Evolutionary conservation across 2,888 invertebrate genomes (phyloP), one percentile per base, ranked within the genome.

Genomic region (Desoria tigrina): DNA sequence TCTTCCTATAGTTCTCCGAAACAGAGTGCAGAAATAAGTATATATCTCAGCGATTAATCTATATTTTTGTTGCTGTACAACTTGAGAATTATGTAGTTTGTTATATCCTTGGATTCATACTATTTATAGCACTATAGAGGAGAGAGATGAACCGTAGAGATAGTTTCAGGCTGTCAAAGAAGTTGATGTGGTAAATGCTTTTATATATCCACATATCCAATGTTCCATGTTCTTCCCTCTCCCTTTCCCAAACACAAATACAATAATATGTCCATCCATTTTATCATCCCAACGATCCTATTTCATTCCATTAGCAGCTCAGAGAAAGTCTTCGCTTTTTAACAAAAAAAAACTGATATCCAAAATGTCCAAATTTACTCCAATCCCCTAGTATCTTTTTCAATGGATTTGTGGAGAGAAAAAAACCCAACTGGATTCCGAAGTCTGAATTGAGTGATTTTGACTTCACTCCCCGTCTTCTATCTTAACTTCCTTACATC

Each of bases 131-230:
- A n/a, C n/a, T n/a, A n/a, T 32, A 28, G 42, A 57, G 21, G 23
- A 39, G 45, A 57, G 42, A 57, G 24, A 32, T 27, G 64, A 64
- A 61, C 57, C 66, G 64, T 45, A 4, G 60, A 64, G 64, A 54
- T 54, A 54, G 32, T 9, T 54, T 28, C 28, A 54, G 27, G 58
- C 63, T 69, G 66, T 69, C 69, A 66, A 59, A 61, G 51, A 32
- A 64, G 53, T 68, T 68, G 68, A 73, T 73, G 73, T 63, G 71
- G 71, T 63, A 71, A 73, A 73, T 70, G 73, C 66, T 73, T 73
- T 73, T 70, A 68, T 74, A n/a, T 32, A 70, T 66, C 65, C 59
- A 63, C 60, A 69, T 70, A 70, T 72, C 74, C 60, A 66, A 4
- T 32, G 32, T 32, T 11, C 11, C 6, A 4, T 32, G 32, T 32